phyloP scores from a whole-genome alignment of 2,797 vertebrate genomes.

The Hydrophis major region DNA sequence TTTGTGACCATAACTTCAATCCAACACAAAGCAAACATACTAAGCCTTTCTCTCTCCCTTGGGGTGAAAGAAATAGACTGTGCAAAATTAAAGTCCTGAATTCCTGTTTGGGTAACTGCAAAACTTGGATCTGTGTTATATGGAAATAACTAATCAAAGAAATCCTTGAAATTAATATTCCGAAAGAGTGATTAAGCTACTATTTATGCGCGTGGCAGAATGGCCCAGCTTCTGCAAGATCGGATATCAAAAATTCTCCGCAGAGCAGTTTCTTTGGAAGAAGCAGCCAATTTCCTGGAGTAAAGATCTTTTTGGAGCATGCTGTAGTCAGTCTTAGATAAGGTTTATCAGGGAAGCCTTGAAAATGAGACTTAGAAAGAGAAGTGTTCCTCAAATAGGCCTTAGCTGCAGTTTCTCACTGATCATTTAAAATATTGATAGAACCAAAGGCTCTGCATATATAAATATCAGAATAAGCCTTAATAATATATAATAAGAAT shows the following conservation, averaged over 20 bases:
- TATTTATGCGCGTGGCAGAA: constrained; percentile 9
- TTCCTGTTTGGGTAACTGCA: constrained; percentile 14
- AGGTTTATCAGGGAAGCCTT: constrained; percentile 53
- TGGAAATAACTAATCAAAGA: neutral
- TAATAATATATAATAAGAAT: neutral
- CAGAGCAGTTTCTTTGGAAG: constrained; percentile 52
- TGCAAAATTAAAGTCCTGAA: neutral
- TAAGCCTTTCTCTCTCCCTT: neutral
- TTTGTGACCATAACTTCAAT: constrained; percentile 10
- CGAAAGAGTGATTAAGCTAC: constrained; percentile 14
- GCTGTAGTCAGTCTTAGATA: constrained; percentile 51
- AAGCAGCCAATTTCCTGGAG: constrained; percentile 46
- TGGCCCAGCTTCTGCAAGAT: constrained; percentile 32
- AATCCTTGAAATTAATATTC: constrained; percentile 16
- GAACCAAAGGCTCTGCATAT: neutral
- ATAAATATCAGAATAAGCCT: neutral
- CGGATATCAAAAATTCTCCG: constrained; percentile 48
- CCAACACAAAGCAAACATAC: constrained; percentile 10
- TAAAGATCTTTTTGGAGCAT: constrained; percentile 60
- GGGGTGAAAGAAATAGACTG: constrained; percentile 14
- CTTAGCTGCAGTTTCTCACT: constrained; percentile 32
- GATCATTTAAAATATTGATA: constrained; percentile 49
- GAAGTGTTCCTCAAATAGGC: constrained; percentile 54
- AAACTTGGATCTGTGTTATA: neutral
- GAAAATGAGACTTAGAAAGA: constrained; percentile 44